Conservation (phyloP, 2,797 vertebrate species). For the Malurus leucopterus region DNA sequence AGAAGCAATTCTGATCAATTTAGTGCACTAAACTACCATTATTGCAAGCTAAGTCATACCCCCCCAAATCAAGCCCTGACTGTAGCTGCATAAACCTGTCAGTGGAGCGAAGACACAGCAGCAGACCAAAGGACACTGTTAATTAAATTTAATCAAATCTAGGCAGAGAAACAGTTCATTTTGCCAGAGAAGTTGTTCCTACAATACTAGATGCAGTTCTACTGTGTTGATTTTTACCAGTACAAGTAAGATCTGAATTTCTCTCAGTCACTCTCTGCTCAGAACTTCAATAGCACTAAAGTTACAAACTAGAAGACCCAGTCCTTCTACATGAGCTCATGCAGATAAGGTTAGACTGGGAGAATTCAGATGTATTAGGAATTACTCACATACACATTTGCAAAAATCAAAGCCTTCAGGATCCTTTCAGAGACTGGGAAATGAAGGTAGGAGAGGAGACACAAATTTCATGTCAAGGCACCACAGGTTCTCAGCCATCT, state of each 20-base stretch:
- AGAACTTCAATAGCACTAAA: neutral
- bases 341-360: neutral
- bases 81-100: neutral
- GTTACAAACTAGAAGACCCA: neutral
- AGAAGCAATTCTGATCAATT: neutral
- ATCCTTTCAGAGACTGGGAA: neutral
- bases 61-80: neutral
- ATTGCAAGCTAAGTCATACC: neutral
- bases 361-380: neutral
- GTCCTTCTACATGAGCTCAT: neutral
- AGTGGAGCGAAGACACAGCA: neutral
- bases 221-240: neutral
- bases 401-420: neutral
- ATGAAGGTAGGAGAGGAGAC: neutral
- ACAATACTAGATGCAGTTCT: neutral
- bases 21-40: no score
- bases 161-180: neutral
- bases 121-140: neutral
- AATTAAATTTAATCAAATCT: neutral
- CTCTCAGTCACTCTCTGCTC: neutral
- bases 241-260: neutral
- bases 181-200: neutral
- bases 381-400: rapidly evolving
- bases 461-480: neutral
- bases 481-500: neutral